Conservation (phyloP, 2,113 vertebrate genomes). For the Ophthalmolycus amberensis region DNA sequence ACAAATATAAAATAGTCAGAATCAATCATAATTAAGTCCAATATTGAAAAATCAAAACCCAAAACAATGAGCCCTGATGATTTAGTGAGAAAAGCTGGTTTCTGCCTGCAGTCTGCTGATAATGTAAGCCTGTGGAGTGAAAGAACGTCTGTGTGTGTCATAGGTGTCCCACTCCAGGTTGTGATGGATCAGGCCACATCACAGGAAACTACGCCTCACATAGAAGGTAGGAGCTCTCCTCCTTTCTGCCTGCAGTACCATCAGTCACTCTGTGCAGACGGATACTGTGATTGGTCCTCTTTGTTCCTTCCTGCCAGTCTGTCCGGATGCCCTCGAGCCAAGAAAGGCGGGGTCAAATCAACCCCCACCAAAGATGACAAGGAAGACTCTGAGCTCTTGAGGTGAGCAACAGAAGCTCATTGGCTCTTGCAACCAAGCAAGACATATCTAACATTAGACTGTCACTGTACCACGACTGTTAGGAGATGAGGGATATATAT, state of each 20-base stretch:
- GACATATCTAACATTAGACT: not conserved
- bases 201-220: constrained; percentile 99
- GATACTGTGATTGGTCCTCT: not conserved
- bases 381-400: constrained; percentile 96
- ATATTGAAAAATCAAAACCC: constrained; percentile 10
- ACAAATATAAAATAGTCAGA: constrained; percentile 14
- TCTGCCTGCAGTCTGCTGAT: constrained; percentile 12
- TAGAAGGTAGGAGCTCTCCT: constrained; percentile 87
- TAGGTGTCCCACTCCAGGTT: constrained; percentile 97
- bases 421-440: not conserved
- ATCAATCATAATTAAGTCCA: constrained; percentile 8
- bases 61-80: constrained; percentile 24
- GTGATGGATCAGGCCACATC: constrained; percentile 96
- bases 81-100: constrained; percentile 13
- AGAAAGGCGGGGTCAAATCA: constrained; percentile 95
- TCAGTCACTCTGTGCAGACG: not conserved
- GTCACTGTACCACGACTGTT: not conserved
- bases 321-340: constrained; percentile 98
- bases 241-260: not conserved
- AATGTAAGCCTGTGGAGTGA: constrained; percentile 18
- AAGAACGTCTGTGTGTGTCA: constrained; percentile 40
- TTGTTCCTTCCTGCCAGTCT: constrained; percentile 83
- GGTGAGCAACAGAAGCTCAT: constrained; percentile 80
- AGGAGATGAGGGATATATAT: not conserved
- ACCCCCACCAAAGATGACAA: constrained; percentile 97